These are phyloP conservation scores for Stegana nigrithorax DNA, from an alignment of 2,888 invertebrate genomes.

Conservation along the genomic window DNA sequence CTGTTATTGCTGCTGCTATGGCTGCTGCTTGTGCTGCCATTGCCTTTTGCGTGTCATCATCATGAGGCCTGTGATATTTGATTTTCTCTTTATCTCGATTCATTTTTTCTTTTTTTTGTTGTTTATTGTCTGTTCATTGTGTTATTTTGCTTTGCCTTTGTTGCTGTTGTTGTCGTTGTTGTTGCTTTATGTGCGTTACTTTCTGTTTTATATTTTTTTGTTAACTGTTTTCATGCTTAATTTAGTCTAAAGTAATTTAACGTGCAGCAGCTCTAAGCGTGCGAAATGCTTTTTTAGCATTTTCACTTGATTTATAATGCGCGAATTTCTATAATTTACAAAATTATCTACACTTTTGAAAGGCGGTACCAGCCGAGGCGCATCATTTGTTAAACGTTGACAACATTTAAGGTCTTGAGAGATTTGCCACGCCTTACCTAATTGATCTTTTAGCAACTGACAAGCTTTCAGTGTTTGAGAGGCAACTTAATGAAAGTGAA, in stretches of 20 bases:
- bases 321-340: neutral
- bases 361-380: neutral
- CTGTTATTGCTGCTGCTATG: neutral
- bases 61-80: neutral
- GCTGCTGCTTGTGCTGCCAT: neutral
- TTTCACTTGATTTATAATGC: neutral
- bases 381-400: neutral
- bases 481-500: neutral
- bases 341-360: neutral
- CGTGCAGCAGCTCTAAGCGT: neutral
- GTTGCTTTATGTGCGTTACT: neutral
- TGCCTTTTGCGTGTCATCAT: slow-evolving; percentile 9
- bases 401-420: neutral
- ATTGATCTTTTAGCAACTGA: no score
- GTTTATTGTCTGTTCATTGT: neutral
- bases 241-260: neutral
- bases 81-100: no score
- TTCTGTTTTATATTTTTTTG: neutral
- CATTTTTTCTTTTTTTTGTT: no score
- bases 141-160: neutral
- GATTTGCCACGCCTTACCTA: no score
- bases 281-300: neutral
- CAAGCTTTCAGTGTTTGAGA: neutral
- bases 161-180: neutral
- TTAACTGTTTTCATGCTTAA: neutral